phyloP scores from a whole-genome alignment of 2,113 vertebrate genomes.

The Gulo gulo region DNA sequence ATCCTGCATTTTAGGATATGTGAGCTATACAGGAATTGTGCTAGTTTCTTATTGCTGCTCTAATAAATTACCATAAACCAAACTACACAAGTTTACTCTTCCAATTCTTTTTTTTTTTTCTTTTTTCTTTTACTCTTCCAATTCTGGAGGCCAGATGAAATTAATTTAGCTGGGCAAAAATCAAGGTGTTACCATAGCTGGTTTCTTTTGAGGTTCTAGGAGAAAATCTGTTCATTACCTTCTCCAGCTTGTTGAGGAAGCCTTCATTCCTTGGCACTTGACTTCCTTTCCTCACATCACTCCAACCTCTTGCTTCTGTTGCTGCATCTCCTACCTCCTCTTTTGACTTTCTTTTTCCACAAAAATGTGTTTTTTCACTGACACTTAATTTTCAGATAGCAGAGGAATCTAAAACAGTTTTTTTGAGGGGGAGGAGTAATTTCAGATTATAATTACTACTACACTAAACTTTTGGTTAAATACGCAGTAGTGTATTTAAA shows the following conservation, averaged over 20 bases:
- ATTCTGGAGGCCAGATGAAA: neutral
- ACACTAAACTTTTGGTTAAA: no score
- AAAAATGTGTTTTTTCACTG: neutral
- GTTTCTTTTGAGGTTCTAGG: neutral
- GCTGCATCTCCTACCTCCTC: neutral
- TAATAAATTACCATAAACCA: neutral
- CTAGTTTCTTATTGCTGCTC: neutral
- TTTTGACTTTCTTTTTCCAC: neutral
- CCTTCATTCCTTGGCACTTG: neutral
- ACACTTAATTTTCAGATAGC: neutral
- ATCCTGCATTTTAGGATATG: neutral
- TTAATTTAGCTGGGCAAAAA: neutral
- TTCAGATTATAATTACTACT: neutral
- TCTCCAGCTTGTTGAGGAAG: neutral
- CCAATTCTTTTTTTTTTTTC: neutral
- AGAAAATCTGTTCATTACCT: neutral
- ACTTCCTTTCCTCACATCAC: neutral
- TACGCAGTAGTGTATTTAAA: no score
- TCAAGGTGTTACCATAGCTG: neutral
- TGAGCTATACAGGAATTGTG: neutral
- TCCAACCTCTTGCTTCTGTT: neutral
- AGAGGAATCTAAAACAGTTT: neutral
- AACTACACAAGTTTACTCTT: neutral
- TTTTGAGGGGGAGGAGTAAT: neutral
- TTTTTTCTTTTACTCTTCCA: neutral